phyloP scores from a whole-genome alignment of 1,140 invertebrate genomes.

The Nebria ingens region DNA sequence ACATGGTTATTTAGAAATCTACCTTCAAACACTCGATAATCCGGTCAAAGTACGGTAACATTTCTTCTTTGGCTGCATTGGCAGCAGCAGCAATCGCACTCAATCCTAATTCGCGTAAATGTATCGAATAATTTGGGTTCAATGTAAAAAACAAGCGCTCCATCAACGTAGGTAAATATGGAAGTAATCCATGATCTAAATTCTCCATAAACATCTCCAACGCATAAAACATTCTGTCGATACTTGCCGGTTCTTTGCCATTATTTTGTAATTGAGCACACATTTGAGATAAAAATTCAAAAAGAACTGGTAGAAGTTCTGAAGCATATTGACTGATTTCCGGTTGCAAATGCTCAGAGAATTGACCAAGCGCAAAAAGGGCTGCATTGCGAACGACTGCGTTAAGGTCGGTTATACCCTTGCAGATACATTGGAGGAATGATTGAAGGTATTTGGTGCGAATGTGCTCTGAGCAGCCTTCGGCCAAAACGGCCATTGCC shows the following conservation, averaged over 20 bases:
- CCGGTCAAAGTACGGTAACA: slow-evolving; percentile 61
- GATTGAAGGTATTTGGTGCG: slow-evolving; percentile 57
- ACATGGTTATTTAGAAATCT: too few relatives aligned
- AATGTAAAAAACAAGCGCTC: slow-evolving; percentile 52
- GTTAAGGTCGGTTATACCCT: slow-evolving; percentile 54
- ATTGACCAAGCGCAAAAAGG: slow-evolving; percentile 72
- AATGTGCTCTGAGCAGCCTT: slow-evolving; percentile 71
- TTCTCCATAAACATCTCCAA: slow-evolving; percentile 74
- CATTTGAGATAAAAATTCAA: slow-evolving; percentile 55
- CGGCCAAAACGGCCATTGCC: slow-evolving; percentile 61
- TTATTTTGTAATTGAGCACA: slow-evolving; percentile 42
- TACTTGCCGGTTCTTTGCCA: slow-evolving; percentile 46
- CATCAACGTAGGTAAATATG: slow-evolving; percentile 64
- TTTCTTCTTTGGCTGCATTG: slow-evolving; percentile 56
- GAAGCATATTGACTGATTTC: slow-evolving; percentile 56
- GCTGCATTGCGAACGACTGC: slow-evolving; percentile 59
- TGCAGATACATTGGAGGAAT: slow-evolving; percentile 57
- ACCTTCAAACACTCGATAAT: slow-evolving; percentile 58
- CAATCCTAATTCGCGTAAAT: slow-evolving; percentile 55
- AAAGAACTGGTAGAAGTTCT: slow-evolving; percentile 62
- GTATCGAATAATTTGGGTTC: slow-evolving; percentile 38
- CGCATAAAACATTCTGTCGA: slow-evolving; percentile 70
- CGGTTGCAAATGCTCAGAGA: slow-evolving; percentile 67
- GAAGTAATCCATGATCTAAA: slow-evolving; percentile 56
- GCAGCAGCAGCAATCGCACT: slow-evolving; percentile 58